phyloP scores from a whole-genome alignment of 2,797 vertebrate species.

The Rhincodon typus region DNA sequence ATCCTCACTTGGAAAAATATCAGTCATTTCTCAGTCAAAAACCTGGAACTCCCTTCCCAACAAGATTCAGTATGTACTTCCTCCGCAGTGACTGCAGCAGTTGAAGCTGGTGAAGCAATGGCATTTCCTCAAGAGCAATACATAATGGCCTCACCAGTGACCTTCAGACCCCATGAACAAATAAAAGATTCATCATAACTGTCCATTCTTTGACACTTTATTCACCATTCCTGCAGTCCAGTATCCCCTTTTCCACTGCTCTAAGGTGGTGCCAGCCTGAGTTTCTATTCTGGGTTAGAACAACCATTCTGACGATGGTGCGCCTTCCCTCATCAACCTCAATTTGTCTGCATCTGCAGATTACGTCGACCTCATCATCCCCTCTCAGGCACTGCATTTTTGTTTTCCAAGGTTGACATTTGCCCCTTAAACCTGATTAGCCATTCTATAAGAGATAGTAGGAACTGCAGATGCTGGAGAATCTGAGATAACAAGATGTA shows the following conservation, averaged over 20 bases:
- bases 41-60: not conserved
- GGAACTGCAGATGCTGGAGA: too few relatives aligned
- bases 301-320: not conserved
- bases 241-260: not conserved
- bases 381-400: not conserved
- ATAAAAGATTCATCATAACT: not conserved
- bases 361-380: not conserved
- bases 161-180: not conserved
- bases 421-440: too few relatives aligned
- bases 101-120: too few relatives aligned
- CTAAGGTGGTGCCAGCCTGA: not conserved
- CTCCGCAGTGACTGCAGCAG: not conserved
- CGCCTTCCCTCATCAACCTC: not conserved
- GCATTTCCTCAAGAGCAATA: not conserved
- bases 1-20: not conserved
- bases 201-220: not conserved
- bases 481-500: too few relatives aligned
- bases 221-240: not conserved
- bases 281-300: not conserved
- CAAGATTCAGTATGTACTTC: not conserved
- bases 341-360: not conserved
- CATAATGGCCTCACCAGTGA: not conserved
- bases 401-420: not conserved
- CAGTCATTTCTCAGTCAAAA: not conserved
- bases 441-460: too few relatives aligned